Base-by-base conservation (phyloP, 2,113 vertebrate genomes). In the Toxotes jaculatrix region DNA sequence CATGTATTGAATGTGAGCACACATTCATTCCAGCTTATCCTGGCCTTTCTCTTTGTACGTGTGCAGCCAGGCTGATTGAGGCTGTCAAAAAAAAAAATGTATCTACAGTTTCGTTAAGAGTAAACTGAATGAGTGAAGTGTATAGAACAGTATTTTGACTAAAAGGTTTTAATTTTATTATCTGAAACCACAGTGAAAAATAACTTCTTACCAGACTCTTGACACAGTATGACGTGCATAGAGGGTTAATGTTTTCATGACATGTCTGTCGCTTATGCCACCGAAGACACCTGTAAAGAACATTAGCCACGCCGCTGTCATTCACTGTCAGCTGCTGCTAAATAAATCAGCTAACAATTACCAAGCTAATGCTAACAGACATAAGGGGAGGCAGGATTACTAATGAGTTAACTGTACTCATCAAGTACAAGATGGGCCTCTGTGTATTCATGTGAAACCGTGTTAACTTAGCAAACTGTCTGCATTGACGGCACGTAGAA, bases 381-480 rank as follows among this genome's bases (percentile, higher is more conserved):
- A 34, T 4, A 23, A 69, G 23, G 42, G 13, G 47, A 34, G 61
- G 61, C 55, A 59, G 32, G 32, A 34, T 43, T 36, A 74, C 55
- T 43, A 70, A 72, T 47, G 45, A 34, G 71, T 78, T 80, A 83
- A 80, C 17, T 16, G 34, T 56, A 36, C 3, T 21, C 31, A 47
- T 64, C 3, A n/a, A 51, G 60, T 60, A 12, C 14, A 14, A 36
- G 74, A 77, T 0, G 10, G 23, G 56, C 49, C 36, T 81, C 31
- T 21, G 31, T n/a, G 74, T 21, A 21, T 85, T 43, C 68, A 63
- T 23, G 60, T 72, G 79, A 17, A 74, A 74, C 71, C 4, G 12
- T 36, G 64, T 79, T 62, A 72, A 66, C 77, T 66, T 32, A 27
- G 60, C 67, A 40, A 71, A 78, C n/a, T 27, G 43, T 60, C 61